Evolutionary conservation across 2,888 invertebrate genomes (phyloP).

Genomic region (Ennomos fuscantarius): DNA sequence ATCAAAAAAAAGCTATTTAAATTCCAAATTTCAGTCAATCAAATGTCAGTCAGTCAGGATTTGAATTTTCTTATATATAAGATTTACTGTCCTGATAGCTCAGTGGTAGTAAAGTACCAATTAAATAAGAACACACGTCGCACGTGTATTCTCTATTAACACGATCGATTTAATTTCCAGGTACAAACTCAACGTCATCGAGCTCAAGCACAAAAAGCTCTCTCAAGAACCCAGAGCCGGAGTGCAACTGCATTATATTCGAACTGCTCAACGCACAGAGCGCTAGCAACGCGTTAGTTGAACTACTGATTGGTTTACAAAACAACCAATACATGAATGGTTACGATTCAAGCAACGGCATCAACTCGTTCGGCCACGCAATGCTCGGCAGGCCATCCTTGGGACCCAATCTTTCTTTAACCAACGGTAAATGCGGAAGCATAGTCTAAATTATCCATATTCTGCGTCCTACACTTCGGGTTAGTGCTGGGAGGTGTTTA

Average conservation of each 20-base stretch:
- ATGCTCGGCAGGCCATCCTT: conserved; percentile 64
- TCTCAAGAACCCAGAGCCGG: conserved; percentile 68
- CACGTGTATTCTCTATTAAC: too few species aligned
- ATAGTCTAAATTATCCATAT: conserved; percentile 60
- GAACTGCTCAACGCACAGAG: conserved; percentile 76
- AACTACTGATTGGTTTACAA: conserved; percentile 74
- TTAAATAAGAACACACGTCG: too few species aligned
- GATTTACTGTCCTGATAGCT: too few species aligned
- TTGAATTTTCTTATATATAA: too few species aligned
- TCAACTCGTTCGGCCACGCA: conserved; percentile 60
- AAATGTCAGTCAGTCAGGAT: too few species aligned
- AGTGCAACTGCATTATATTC: conserved; percentile 79
- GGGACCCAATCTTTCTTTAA: conserved; percentile 69
- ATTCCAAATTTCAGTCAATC: too few species aligned
- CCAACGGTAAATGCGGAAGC: conserved; percentile 78
- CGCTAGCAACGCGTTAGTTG: conserved; percentile 76
- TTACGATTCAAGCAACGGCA: conserved; percentile 49
- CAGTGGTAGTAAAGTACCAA: too few species aligned
- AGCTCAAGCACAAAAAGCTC: conserved; percentile 60
- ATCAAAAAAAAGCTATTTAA: too few species aligned
- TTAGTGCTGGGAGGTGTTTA: conserved; percentile 5
- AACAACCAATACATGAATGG: conserved; percentile 79
- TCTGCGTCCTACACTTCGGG: background rate
- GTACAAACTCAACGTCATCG: conserved; percentile 63
- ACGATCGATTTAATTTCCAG: conserved; percentile 24